Conservation (phyloP, 2,888 invertebrate species). For the Drosophila bunnanda region DNA sequence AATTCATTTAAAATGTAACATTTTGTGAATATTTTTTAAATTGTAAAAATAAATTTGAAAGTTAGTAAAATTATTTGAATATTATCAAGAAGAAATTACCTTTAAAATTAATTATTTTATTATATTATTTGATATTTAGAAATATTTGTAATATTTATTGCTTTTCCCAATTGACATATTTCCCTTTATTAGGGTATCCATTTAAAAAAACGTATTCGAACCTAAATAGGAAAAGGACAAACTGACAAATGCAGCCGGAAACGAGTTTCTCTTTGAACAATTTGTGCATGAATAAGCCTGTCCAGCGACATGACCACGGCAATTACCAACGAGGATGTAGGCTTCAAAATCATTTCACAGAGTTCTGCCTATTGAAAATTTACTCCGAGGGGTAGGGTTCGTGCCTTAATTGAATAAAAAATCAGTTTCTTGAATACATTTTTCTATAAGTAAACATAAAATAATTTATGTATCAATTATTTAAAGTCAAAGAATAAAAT, state of each 20-base stretch:
- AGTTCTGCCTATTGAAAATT: conserved; percentile 14
- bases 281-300: conserved; percentile 81
- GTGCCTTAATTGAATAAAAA: too few relatives aligned
- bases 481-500: not conserved
- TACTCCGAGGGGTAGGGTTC: not conserved
- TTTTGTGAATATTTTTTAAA: too few relatives aligned
- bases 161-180: not conserved
- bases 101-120: too few relatives aligned
- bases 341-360: conserved; percentile 5
- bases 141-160: not conserved
- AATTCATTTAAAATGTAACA: too few relatives aligned
- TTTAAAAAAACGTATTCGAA: not conserved
- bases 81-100: too few relatives aligned
- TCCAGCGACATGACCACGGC: conserved; percentile 42
- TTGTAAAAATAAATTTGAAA: too few relatives aligned
- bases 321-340: conserved; percentile 35
- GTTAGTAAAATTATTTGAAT: too few relatives aligned
- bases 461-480: not conserved
- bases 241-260: conserved; percentile 73
- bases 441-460: not conserved
- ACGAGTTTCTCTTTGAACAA: conserved; percentile 79
- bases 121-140: too few relatives aligned
- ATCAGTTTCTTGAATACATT: not conserved
- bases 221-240: conserved; percentile 48
- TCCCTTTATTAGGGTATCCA: not conserved